Conservation (phyloP, 2,888 invertebrate genomes). For the Gastracanthus pulcherrimus region DNA sequence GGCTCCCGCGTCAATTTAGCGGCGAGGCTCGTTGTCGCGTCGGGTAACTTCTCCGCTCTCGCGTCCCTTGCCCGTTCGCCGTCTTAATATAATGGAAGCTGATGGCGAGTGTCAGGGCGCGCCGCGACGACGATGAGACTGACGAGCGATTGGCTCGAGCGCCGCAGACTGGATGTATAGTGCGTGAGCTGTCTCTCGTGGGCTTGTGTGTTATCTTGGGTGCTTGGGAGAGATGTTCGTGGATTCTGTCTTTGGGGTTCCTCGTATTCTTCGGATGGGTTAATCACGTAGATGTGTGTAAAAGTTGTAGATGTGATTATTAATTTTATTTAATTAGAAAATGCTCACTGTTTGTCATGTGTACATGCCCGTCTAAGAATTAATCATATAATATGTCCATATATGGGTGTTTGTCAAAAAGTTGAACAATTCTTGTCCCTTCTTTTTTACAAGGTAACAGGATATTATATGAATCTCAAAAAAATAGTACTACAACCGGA, state of each 20-base stretch:
- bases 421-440: too few species aligned
- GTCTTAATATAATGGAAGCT: constrained; percentile 50
- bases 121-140: not conserved
- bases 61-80: constrained; percentile 7
- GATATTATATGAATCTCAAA: too few species aligned
- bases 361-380: too few species aligned
- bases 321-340: too few species aligned
- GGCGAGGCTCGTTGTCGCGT: constrained; percentile 7
- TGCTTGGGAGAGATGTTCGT: not conserved
- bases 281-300: too few species aligned
- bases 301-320: too few species aligned
- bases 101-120: constrained; percentile 43
- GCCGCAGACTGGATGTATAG: not conserved
- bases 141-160: not conserved
- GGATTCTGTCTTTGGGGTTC: not conserved
- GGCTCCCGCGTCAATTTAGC: constrained; percentile 30
- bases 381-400: too few species aligned
- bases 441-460: too few species aligned
- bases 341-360: too few species aligned
- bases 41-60: constrained; percentile 24
- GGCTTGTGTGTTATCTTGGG: not conserved
- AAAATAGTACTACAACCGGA: too few species aligned
- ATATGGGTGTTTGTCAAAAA: too few species aligned
- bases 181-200: not conserved
- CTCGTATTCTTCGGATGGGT: not conserved